Percentiles rank a stretch among this genome's conserved stretches.
Evolutionary conservation across 2,113 vertebrate genomes (phyloP).

Genomic region (Sakesphorus luctuosus): DNA sequence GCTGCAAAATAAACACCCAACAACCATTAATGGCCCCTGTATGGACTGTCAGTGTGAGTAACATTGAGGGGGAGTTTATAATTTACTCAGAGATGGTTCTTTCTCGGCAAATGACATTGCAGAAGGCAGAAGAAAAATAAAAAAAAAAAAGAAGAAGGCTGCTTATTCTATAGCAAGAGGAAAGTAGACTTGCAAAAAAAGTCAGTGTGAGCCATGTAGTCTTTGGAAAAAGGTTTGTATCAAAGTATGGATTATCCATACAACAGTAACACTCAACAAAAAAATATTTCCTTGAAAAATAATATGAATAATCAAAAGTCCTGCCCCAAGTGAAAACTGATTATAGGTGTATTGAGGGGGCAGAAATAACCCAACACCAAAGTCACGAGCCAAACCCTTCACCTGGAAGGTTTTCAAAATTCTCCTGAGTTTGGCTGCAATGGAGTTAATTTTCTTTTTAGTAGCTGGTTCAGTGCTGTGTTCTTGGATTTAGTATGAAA

Average conservation of each 20-base stretch:
- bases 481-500: neutral
- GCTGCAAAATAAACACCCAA: neutral
- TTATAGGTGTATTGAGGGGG: rapidly evolving
- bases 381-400: rapidly evolving
- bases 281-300: neutral
- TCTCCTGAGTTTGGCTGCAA: neutral
- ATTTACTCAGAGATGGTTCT: rapidly evolving
- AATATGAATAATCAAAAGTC: neutral
- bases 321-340: neutral
- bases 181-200: neutral
- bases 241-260: neutral
- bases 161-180: neutral
- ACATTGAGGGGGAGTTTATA: neutral
- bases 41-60: neutral
- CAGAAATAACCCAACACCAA: neutral
- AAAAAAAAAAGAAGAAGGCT: rapidly evolving
- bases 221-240: neutral
- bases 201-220: neutral
- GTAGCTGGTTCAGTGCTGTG: neutral
- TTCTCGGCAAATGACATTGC: neutral
- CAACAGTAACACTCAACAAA: rapidly evolving
- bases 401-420: neutral
- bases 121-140: neutral
- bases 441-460: neutral
- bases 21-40: no score